phyloP scores from a whole-genome alignment of 2,113 vertebrate species.

The Sapayoa aenigma region DNA sequence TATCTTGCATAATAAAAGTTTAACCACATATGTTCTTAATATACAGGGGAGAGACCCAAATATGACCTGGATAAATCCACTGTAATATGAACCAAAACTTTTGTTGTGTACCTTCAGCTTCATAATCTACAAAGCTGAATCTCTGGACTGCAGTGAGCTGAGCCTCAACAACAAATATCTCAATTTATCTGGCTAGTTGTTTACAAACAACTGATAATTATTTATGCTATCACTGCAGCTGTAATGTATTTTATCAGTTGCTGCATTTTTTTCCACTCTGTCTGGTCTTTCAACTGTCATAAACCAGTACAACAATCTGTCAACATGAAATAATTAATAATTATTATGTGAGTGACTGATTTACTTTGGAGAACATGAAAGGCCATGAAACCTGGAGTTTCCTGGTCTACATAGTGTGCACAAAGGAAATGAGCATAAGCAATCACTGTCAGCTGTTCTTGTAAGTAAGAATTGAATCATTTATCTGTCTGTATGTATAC shows the following conservation, averaged over 20 bases:
- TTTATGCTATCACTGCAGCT: constrained; percentile 11
- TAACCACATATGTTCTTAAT: constrained; percentile 68
- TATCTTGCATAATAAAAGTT: constrained; percentile 63
- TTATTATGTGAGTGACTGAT: constrained; percentile 78
- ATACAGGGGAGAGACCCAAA: constrained; percentile 33
- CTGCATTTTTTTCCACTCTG: constrained; percentile 39
- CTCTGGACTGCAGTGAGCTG: background rate
- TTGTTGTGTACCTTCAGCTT: background rate
- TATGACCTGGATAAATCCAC: constrained; percentile 49
- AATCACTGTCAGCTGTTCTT: constrained; percentile 84
- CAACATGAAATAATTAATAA: constrained; percentile 76
- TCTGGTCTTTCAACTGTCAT: constrained; percentile 71
- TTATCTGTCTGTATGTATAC: constrained; percentile 83
- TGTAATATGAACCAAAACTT: constrained; percentile 31
- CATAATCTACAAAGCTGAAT: background rate
- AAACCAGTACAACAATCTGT: constrained; percentile 65
- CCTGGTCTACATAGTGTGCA: constrained; percentile 62
- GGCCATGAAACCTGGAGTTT: constrained; percentile 74
- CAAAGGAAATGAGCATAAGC: constrained; percentile 81
- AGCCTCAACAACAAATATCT: background rate
- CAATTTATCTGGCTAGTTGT: background rate
- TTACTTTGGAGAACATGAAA: constrained; percentile 74
- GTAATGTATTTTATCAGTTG: constrained; percentile 64
- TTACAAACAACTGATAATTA: constrained; percentile 57
- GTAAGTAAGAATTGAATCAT: constrained; percentile 88